Evolutionary conservation across 2,113 vertebrate genomes (phyloP).

Genomic region (Catagonus wagneri): DNA sequence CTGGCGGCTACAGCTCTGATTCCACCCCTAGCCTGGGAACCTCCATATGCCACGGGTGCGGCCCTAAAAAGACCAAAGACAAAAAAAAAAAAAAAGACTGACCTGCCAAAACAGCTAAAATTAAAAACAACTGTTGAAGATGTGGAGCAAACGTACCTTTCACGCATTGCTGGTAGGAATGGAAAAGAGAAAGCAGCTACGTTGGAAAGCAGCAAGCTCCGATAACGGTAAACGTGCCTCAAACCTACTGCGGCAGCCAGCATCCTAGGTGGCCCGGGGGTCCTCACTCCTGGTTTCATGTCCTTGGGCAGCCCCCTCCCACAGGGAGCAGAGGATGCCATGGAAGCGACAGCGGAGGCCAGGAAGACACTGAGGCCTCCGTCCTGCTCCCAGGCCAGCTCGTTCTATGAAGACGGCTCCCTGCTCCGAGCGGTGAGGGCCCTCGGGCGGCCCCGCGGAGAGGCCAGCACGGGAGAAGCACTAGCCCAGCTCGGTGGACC

Average conservation of each 20-base stretch:
- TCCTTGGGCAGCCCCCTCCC: not conserved
- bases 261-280: rapidly evolving
- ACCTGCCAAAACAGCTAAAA: not conserved
- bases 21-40: no score
- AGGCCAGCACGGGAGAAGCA: not conserved
- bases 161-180: rapidly evolving
- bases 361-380: not conserved
- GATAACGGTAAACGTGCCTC: not conserved
- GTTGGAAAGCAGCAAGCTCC: not conserved
- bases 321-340: not conserved
- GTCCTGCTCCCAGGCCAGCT: not conserved
- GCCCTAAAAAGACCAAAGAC: no score
- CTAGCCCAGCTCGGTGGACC: not conserved
- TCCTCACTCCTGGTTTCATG: no score
- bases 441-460: not conserved
- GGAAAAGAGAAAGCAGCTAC: rapidly evolving
- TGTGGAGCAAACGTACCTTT: no score
- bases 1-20: no score
- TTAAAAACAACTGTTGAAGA: not conserved
- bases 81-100: no score
- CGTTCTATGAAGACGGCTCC: no score
- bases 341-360: not conserved
- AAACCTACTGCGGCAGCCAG: not conserved
- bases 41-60: no score
- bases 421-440: not conserved